phyloP scores from a whole-genome alignment of 2,888 invertebrate species.

The Rapana venosa region DNA sequence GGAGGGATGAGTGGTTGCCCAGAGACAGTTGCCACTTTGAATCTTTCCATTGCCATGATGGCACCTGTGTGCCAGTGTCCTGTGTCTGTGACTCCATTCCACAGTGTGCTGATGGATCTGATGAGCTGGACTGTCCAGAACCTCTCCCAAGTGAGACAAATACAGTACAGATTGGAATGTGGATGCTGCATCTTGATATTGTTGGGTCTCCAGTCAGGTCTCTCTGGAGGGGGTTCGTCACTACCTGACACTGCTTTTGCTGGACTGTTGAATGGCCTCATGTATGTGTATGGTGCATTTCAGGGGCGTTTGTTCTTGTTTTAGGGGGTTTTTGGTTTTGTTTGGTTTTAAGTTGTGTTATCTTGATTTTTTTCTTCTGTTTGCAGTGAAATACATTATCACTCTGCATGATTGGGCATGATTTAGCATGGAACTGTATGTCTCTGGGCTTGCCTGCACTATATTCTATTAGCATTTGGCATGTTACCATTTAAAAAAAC shows the following conservation, averaged over 20 bases:
- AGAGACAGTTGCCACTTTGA: constrained; percentile 17
- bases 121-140: constrained; percentile 40
- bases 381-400: not conserved
- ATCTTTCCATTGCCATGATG: constrained; percentile 45
- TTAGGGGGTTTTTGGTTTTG: not conserved
- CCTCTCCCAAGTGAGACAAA: constrained; percentile 15
- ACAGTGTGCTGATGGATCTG: constrained; percentile 45
- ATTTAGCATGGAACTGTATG: no score
- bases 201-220: no score
- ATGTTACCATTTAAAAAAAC: no score
- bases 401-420: no score
- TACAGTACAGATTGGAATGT: not conserved
- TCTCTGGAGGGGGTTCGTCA: not conserved
- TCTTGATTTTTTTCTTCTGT: not conserved
- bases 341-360: not conserved
- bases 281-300: not conserved
- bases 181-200: not conserved
- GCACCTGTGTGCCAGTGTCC: constrained; percentile 44
- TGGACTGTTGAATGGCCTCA: not conserved
- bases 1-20: not conserved
- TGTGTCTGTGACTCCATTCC: constrained; percentile 42
- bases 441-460: no score
- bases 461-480: no score
- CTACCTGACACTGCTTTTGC: not conserved
- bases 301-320: not conserved